Base-by-base conservation (phyloP, 2,113 vertebrate genomes). In the Ammodytes dubius region DNA sequence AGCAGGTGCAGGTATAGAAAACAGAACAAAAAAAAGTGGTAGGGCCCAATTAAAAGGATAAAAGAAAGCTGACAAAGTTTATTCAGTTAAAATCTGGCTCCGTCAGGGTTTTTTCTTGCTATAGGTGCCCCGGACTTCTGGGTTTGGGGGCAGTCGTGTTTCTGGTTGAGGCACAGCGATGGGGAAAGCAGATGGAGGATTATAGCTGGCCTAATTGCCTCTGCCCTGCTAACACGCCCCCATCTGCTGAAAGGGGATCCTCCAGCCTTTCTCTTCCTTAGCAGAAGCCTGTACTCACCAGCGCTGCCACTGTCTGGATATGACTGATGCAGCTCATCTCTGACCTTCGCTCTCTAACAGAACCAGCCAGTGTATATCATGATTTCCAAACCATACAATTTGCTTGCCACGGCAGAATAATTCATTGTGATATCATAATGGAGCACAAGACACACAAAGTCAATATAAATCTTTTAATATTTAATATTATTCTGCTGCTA, bases 181-280 rank as follows among this genome's bases (percentile, higher is more conserved):
- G 77, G 57, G 80, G 65, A 82, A 92, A 91, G 82, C 91, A 93
- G 93, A 94, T 93, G 92, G 93, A 93, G 90, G 92, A 93, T 94
- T 92, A 92, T 78, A 84, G 81, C 61, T 87, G 82, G 87, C 75
- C 90, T 94, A 93, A 94, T 94, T 94, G 93, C 87, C 87, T 90
- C 85, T 81, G 88, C 83, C 90, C 77, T 54, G 79, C 86, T 83
- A 77, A 85, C 59, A 87, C 79, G 74, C 66, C 77, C 84, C 88
- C 92, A 91, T 94, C 91, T 93, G 91, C 84, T 80, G 70, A 82
- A 67, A 81, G 69, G 85, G 72, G 73, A 83, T 90, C 79, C 83
- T 87, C 66, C 15, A 85, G 77, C 79, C 82, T 77, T 77, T 82
- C 64, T 86, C 43, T 42, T 83, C 82, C 65, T 82, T 76, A 54